Evolutionary conservation across 2,888 invertebrate species (phyloP), one percentile per base, ranked within the genome.

Genomic region (Marasmarcha lunaedactyla): DNA sequence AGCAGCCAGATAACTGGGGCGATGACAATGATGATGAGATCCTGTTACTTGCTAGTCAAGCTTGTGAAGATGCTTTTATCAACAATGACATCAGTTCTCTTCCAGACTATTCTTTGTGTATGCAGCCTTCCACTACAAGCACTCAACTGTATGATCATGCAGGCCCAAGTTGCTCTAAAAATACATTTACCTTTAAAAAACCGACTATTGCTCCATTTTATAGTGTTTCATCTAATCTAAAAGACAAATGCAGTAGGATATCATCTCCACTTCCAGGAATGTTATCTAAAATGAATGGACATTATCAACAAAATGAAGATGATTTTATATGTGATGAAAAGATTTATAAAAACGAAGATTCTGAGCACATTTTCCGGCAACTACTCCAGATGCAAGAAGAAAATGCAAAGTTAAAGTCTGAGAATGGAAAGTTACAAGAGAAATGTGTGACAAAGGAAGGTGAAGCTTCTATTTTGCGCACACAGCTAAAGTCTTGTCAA

Each of bases 381-480:
- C 45, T 78, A 10, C 49, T 78, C 1, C 61, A 69, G 43, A 42
- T 79, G 11, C 69, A 76, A 53, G 73, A 79, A 39, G 77, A 83
- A 40, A 78, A 77, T 59, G 53, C 60, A 1, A 79, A 74, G 47
- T 49, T 83, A 5, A 79, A 73, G 44, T 71, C 71, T 0, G 79
- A 81, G 42, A 79, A 81, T 54, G 76, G 77, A 1, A 79, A 73
- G 46, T 53, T 83, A 30, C 48, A 73, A 33, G 79, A 85, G 35
- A 76, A 84, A 59, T 85, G 76, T 65, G 71, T 84, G 1, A 85
- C 84, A 0, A 87, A 86, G 50, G 85, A 86, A 52, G 87, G 86
- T 1, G 87, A 88, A 55, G 81, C 85, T 0, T 74, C 85, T 3
- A 85, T 87, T 50, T 56, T 88, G 40, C 62, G 87, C 10, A 74